phyloP scores from a whole-genome alignment of 2,888 invertebrate genomes.

The Apodemia hepburni region DNA sequence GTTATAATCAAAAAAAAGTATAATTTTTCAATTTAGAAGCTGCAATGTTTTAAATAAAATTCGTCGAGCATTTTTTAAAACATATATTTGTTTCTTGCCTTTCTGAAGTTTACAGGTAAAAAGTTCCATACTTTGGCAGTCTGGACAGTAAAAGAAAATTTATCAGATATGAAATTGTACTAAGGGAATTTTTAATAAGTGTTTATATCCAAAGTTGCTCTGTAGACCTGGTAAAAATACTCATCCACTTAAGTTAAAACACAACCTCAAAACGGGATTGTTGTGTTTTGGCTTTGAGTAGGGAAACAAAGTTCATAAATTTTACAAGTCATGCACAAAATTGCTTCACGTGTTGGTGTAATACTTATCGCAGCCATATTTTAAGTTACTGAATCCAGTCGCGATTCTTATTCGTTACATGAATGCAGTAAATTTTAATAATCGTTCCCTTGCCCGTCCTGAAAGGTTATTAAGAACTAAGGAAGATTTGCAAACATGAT shows the following conservation, averaged over 20 bases:
- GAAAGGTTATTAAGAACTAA: not conserved
- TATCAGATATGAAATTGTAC: too few relatives aligned
- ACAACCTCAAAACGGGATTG: not conserved
- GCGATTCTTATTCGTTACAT: not conserved
- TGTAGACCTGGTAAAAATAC: not conserved
- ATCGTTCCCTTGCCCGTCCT: not conserved
- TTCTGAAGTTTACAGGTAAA: too few relatives aligned
- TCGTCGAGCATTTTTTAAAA: too few relatives aligned
- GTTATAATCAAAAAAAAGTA: too few relatives aligned
- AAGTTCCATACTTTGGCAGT: too few relatives aligned
- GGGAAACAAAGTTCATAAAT: conserved; percentile 8
- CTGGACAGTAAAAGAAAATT: too few relatives aligned
- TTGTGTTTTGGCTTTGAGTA: conserved; percentile 26
- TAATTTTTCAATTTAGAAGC: too few relatives aligned
- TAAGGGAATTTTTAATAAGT: too few relatives aligned
- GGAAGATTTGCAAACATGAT: not conserved
- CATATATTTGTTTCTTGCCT: too few relatives aligned
- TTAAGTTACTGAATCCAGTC: not conserved
- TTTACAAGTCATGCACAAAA: conserved; percentile 7
- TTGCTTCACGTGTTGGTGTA: not conserved
- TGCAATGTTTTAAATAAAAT: too few relatives aligned
- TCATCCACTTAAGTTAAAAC: not conserved
- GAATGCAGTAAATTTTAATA: conserved; percentile 8
- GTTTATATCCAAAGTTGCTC: not conserved
- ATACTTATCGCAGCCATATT: not conserved